Conservation (phyloP, 1,140 invertebrate genomes). For the Drosophila yakuba region DNA sequence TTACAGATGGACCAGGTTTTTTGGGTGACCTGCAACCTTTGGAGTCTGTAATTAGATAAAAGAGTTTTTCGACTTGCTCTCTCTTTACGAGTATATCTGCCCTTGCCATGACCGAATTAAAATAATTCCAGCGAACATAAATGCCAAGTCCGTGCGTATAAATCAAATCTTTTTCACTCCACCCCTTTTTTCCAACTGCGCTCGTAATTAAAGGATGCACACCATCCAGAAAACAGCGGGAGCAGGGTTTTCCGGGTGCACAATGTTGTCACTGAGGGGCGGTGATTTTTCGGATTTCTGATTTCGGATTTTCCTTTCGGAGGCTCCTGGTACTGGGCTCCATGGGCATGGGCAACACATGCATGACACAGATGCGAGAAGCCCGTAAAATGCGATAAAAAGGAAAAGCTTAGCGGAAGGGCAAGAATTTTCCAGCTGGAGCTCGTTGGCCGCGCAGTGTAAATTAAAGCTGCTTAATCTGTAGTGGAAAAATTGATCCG, state of each 20-base stretch:
- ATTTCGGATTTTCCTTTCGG: conserved; percentile 24
- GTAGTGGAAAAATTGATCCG: neutral
- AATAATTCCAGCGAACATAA: conserved; percentile 76
- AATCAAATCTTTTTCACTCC: conserved; percentile 61
- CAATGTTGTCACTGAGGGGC: neutral
- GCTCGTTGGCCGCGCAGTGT: conserved; percentile 3
- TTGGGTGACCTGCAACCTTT: conserved; percentile 38
- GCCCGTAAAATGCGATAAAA: conserved; percentile 20
- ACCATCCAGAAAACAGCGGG: conserved; percentile 40
- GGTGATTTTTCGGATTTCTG: conserved; percentile 16
- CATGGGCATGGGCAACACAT: conserved; percentile 21
- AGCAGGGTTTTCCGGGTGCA: conserved; percentile 4
- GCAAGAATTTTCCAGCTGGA: conserved; percentile 9
- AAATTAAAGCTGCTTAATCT: conserved; percentile 25
- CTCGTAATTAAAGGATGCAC: conserved; percentile 56
- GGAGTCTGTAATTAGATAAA: conserved; percentile 41
- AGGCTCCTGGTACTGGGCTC: conserved; percentile 2
- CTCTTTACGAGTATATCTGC: neutral
- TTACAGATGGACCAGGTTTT: neutral
- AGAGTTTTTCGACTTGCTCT: conserved; percentile 11
- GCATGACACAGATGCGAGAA: conserved; percentile 39
- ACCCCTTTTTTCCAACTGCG: conserved; percentile 13
- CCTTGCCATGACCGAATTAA: conserved; percentile 53
- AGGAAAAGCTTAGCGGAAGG: conserved; percentile 13
- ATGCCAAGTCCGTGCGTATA: conserved; percentile 69